Evolutionary conservation across 2,888 invertebrate genomes (phyloP).

Genomic region (Eledone cirrhosa): DNA sequence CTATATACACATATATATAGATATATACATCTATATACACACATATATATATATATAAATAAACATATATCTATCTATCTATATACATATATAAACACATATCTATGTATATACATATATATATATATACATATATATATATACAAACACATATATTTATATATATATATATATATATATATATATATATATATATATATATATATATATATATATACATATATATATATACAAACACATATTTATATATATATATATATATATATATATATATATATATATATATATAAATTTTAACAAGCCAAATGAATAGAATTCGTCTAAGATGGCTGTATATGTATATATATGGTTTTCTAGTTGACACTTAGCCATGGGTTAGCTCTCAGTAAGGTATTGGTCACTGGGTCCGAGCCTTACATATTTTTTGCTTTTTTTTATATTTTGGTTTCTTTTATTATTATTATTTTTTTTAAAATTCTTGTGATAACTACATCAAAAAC

Average conservation of each 20-base stretch:
- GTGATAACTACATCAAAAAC: too few species aligned
- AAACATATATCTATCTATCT: neutral
- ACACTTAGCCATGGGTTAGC: too few species aligned
- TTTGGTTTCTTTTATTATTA: too few species aligned
- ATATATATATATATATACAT: neutral
- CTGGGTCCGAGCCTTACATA: too few species aligned
- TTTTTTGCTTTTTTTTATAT: too few species aligned
- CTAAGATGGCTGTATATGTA: too few species aligned
- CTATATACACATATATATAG: conserved; percentile 1
- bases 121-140: neutral
- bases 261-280: neutral
- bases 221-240: neutral
- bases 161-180: neutral
- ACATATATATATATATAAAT: conserved; percentile 1
- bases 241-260: neutral
- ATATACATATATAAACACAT: neutral
- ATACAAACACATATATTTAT: too few species aligned
- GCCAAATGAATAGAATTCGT: too few species aligned
- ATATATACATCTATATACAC: neutral
- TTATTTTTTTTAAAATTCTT: too few species aligned
- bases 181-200: neutral
- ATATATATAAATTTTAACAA: too few species aligned
- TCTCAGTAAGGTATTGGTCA: too few species aligned
- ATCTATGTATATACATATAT: neutral
- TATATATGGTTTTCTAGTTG: too few species aligned